Percentiles rank a stretch among this genome's conserved stretches.
These are phyloP conservation scores for Rugalucina vietnamica DNA, from an alignment of 2,888 invertebrate genomes.

Conservation along the genomic window DNA sequence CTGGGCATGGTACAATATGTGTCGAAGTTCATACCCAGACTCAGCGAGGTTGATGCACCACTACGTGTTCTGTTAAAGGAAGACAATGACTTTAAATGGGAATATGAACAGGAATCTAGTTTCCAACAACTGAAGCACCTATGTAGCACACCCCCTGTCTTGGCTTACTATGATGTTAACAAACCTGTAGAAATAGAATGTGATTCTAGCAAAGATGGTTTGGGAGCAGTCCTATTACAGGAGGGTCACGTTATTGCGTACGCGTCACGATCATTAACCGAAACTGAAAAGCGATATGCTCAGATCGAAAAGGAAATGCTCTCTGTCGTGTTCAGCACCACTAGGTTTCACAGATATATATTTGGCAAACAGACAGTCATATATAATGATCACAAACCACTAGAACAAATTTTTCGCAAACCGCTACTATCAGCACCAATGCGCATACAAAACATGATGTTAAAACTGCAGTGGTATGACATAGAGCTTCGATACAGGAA, in stretches of 20 bases:
- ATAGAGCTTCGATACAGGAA: conserved; percentile 41
- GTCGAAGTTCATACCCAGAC: no score
- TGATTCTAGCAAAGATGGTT: conserved; percentile 57
- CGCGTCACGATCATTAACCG: conserved; percentile 53
- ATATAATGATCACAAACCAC: conserved; percentile 57
- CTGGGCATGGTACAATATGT: conserved; percentile 7
- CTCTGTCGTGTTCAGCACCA: conserved; percentile 54
- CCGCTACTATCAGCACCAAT: conserved; percentile 34
- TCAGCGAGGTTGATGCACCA: conserved; percentile 56
- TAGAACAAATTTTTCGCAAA: conserved; percentile 37
- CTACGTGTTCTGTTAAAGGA: conserved; percentile 49
- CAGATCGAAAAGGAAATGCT: conserved; percentile 62
- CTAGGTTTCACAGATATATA: conserved; percentile 58
- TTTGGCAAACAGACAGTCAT: conserved; percentile 52
- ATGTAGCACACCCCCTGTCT: no score
- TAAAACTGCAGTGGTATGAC: conserved; percentile 48
- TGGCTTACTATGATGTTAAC: no score
- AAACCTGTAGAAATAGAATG: conserved; percentile 57
- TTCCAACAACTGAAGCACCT: conserved; percentile 36
- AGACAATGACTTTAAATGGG: conserved; percentile 41
- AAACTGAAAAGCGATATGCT: conserved; percentile 56
- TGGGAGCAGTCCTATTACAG: conserved; percentile 62
- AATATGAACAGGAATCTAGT: conserved; percentile 45
- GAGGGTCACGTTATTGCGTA: conserved; percentile 57
- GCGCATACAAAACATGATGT: conserved; percentile 29